These are phyloP conservation scores for Cloeon dipterum DNA, from an alignment of 2,888 invertebrate genomes.

Conservation along the genomic window DNA sequence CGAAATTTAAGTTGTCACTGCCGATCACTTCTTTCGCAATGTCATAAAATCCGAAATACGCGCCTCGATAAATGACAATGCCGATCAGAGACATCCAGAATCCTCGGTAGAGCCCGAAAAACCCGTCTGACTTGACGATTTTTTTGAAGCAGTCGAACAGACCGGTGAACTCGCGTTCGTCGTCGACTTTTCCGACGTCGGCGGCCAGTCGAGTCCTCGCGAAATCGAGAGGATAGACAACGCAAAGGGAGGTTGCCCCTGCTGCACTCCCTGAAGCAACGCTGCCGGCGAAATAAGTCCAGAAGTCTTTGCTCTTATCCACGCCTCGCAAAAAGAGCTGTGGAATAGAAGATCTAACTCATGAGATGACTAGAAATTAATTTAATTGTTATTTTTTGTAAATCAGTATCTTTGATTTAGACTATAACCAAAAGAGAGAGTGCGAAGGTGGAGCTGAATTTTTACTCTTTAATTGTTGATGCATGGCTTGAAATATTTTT, in stretches of 20 bases:
- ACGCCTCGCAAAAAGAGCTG: conserved; percentile 69
- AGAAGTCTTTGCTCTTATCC: conserved; percentile 74
- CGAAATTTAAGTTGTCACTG: conserved; percentile 33
- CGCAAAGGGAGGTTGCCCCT: conserved; percentile 80
- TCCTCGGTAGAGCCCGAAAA: conserved; percentile 36
- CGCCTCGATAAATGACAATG: conserved; percentile 38
- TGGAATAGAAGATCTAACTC: no score
- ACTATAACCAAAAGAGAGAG: no score
- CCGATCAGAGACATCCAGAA: conserved; percentile 41
- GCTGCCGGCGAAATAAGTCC: conserved; percentile 70
- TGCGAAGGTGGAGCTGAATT: no score
- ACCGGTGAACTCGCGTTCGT: conserved; percentile 33
- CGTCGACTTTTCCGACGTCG: conserved; percentile 28
- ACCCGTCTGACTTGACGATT: conserved; percentile 29
- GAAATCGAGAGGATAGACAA: conserved; percentile 88
- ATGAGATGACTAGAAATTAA: no score
- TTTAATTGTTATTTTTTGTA: no score
- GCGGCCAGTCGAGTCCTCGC: conserved; percentile 65
- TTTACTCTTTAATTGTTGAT: no score
- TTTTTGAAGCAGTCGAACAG: conserved; percentile 31
- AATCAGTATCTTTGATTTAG: no score
- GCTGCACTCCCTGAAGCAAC: conserved; percentile 85
- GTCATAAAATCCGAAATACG: conserved; percentile 42
- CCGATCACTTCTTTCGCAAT: conserved; percentile 36
- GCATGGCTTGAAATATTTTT: no score